Conservation (phyloP, 2,888 invertebrate genomes). For the Leucoma salicis region DNA sequence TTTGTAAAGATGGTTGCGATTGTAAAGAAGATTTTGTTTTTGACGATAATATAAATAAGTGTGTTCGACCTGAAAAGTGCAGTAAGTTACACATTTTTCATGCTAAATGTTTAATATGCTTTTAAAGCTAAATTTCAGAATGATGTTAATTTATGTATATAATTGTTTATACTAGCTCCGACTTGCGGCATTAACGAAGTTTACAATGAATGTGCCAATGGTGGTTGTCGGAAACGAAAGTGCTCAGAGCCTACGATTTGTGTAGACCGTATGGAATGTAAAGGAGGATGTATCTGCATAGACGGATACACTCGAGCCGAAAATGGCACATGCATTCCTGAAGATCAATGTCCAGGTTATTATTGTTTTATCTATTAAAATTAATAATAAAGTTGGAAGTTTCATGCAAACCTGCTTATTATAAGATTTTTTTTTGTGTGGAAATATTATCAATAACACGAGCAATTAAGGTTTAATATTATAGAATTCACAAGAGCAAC, state of each 20-base stretch:
- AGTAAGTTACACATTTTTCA: background rate
- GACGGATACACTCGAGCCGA: background rate
- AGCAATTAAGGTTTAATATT: too few species aligned
- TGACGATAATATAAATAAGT: slow-evolving; percentile 14
- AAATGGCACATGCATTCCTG: background rate
- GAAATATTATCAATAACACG: too few species aligned
- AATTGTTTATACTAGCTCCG: background rate
- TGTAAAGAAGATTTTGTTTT: slow-evolving; percentile 26
- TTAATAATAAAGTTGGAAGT: too few species aligned
- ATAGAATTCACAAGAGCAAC: too few species aligned
- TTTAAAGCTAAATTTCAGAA: too few species aligned
- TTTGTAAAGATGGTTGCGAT: slow-evolving; percentile 19
- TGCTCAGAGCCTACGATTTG: background rate
- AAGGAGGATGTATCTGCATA: background rate
- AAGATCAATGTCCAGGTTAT: background rate
- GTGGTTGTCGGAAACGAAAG: background rate
- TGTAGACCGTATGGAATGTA: background rate
- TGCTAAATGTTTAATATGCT: background rate
- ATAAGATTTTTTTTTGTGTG: too few species aligned
- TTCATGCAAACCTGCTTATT: too few species aligned
- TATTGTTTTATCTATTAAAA: too few species aligned
- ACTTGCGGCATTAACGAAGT: background rate
- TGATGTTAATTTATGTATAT: too few species aligned
- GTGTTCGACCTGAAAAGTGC: slow-evolving; percentile 25
- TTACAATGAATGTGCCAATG: background rate